phyloP scores from a whole-genome alignment of 64 coral and sea anemone species.

The Porites lutea region DNA sequence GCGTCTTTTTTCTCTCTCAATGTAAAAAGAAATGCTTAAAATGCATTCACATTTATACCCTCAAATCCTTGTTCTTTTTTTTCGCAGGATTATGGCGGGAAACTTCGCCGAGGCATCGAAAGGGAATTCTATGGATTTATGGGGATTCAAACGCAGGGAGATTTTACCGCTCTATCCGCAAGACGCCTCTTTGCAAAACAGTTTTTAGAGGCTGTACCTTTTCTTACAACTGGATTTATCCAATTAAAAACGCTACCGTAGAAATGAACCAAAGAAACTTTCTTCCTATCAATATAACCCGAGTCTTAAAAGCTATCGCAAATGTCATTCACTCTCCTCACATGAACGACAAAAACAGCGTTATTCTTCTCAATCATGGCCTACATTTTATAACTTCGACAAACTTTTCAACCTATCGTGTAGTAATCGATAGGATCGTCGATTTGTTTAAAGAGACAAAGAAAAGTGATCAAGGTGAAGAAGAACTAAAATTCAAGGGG shows the following conservation, averaged over 20 bases:
- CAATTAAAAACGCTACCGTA: conserved; percentile 6
- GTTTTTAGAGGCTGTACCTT: conserved; percentile 6
- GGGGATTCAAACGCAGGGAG: conserved; percentile 39
- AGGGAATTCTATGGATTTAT: conserved; percentile 8
- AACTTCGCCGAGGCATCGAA: background rate
- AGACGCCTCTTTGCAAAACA: conserved; percentile 19
- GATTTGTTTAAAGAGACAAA: conserved; percentile 46
- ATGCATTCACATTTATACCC: too few species aligned
- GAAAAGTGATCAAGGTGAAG: conserved; percentile 9
- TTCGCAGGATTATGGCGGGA: conserved; percentile 22
- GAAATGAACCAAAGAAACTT: conserved; percentile 20
- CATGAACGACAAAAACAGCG: conserved; percentile 6
- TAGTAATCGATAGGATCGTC: conserved; percentile 51
- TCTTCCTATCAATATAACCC: conserved; percentile 11
- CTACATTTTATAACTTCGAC: conserved; percentile 60
- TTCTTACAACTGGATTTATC: conserved; percentile 59
- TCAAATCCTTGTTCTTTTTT: background rate
- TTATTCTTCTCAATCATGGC: conserved; percentile 66
- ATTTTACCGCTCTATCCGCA: conserved; percentile 29
- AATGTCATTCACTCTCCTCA: background rate
- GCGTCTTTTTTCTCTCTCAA: too few species aligned
- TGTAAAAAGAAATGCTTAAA: too few species aligned
- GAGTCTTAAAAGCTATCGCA: conserved; percentile 17
- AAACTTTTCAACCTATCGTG: conserved; percentile 63
- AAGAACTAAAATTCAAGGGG: conserved; percentile 49